Evolutionary conservation across 2,113 vertebrate genomes (phyloP).

Genomic region (Nothocercus nigrocapillus): DNA sequence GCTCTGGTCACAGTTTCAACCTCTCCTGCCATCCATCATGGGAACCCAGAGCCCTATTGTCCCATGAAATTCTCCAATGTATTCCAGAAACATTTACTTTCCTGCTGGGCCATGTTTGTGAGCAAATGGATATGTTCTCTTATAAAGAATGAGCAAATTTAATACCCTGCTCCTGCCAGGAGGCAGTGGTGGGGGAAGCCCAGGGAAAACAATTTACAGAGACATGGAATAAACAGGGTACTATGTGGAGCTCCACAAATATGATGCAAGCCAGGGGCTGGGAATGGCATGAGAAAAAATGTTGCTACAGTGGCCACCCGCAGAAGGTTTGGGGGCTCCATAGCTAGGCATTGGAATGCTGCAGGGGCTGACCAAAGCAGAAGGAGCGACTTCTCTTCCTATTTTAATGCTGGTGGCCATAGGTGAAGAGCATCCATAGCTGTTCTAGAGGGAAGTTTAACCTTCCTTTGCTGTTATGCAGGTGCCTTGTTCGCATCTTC

Average conservation of each 20-base stretch:
- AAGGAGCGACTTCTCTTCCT: neutral
- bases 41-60: neutral
- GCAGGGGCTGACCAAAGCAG: neutral
- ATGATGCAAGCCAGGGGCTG: accelerated
- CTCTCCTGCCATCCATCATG: neutral
- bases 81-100: too few relatives aligned
- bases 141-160: neutral
- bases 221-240: neutral
- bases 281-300: neutral
- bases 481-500: neutral
- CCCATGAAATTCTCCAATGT: too few relatives aligned
- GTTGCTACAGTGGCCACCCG: neutral
- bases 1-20: neutral
- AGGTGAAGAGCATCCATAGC: neutral
- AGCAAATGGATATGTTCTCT: neutral
- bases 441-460: neutral
- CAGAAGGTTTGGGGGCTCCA: neutral
- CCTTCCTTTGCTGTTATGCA: neutral
- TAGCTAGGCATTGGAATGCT: accelerated
- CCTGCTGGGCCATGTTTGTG: neutral
- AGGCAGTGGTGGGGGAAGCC: neutral
- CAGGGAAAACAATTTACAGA: neutral
- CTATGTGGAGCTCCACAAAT: neutral
- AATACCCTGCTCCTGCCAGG: neutral
- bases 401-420: neutral